Conservation (phyloP, 1,140 invertebrate genomes). For the Bombus cullumanus region DNA sequence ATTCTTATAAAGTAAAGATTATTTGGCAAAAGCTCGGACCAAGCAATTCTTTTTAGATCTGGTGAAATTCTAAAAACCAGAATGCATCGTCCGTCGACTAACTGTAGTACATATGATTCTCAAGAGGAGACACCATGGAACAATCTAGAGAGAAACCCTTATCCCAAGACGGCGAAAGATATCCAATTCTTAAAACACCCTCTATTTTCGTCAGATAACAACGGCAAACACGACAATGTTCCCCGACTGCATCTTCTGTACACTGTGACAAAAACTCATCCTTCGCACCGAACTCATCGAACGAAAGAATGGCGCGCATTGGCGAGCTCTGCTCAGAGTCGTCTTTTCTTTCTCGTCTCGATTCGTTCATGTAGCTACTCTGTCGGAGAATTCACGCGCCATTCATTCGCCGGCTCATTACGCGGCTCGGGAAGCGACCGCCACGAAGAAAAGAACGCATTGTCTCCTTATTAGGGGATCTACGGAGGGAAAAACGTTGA, state of each 20-base stretch:
- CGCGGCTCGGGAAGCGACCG: background rate
- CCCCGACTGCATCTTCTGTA: background rate
- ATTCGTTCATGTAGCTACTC: constrained; percentile 5
- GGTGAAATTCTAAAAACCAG: too few relatives aligned
- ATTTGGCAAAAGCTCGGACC: too few relatives aligned
- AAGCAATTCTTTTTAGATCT: too few relatives aligned
- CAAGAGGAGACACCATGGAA: too few relatives aligned
- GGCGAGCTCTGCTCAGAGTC: too few relatives aligned
- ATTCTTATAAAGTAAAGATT: too few relatives aligned
- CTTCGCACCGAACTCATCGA: background rate
- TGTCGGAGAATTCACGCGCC: constrained; percentile 7
- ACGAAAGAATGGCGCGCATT: background rate
- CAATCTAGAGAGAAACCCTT: too few relatives aligned
- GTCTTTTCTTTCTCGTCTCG: background rate
- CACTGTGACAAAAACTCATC: background rate
- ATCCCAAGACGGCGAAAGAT: too few relatives aligned
- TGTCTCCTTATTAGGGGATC: constrained; percentile 33
- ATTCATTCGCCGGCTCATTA: constrained; percentile 44
- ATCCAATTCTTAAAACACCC: too few relatives aligned
- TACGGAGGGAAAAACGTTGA: constrained; percentile 13
- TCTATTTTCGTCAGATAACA: background rate
- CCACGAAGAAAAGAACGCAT: background rate
- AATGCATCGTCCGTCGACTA: too few relatives aligned
- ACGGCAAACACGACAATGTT: background rate
- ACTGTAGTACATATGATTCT: too few relatives aligned